Base-by-base conservation (phyloP, 2,797 vertebrate genomes). In the Babyrousa celebensis region DNA sequence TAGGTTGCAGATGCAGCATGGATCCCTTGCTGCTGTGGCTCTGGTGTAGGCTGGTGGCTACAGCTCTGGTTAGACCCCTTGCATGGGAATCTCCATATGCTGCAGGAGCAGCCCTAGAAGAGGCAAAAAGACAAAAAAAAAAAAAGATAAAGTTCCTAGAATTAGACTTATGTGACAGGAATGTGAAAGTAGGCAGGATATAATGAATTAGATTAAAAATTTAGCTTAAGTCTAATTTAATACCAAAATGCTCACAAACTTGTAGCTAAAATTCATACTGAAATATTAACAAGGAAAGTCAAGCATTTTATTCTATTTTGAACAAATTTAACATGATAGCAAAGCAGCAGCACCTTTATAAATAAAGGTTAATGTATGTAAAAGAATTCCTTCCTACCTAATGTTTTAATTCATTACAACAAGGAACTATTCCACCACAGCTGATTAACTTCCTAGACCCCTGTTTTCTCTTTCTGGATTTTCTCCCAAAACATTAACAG, bases 201-300 rank as follows among this genome's bases (percentile, higher is more conserved):
- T 36, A 63, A 52, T 1, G 20, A 48, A 70, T 48, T 36, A 67
- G 3, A 3, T 80, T 90, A 48, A 91, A 95, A 82, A 9, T 3
- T 95, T 70, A 79, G 63, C 2, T 93, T 65, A 92, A 74, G 16
- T 68, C 14, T 67, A 90, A 83, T 40, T 80, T 88, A 85, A 82
- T 83, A 83, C 43, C 18, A 67, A 94, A 91, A 79, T 75, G 63
- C n/a, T 89, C 16, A 78, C 17, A 58, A 93, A 93, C 20, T 88
- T 85, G 79, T 67, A 75, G 56, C 36, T 36, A 36, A 67, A 92
- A 86, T 72, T 40, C 27, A 90, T 54, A 91, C 18, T 70, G 15
- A 92, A 95, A 83, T 32, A 65, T 0, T 40, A 16, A 85, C 48
- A 65, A 67, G 29, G 29, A 92, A 94, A 43, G 12, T 48, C 12